A percentile compares a stretch with the other conserved stretches of the same genome.
phyloP scores from a whole-genome alignment of 2,113 vertebrate species.

The Rhinogobius similis region DNA sequence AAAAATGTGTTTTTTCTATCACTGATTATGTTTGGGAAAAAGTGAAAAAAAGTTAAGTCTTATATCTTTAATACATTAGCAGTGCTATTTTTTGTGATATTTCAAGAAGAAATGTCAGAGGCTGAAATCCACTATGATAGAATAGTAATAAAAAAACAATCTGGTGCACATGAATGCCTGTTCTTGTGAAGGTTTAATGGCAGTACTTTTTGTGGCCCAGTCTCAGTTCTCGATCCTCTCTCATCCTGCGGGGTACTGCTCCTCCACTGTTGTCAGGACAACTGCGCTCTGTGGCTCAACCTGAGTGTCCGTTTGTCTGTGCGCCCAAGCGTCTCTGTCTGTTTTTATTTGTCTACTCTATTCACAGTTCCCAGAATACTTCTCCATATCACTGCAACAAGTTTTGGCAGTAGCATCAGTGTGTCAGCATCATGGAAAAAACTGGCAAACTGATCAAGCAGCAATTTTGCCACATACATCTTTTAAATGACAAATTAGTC shows the following conservation, averaged over 20 bases:
- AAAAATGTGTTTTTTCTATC: neutral
- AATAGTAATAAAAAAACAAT: neutral
- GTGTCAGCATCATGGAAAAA: constrained; percentile 33
- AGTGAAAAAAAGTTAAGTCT: too few species aligned
- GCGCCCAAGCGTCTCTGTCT: constrained; percentile 27
- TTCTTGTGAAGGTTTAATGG: constrained; percentile 33
- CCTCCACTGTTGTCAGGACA: constrained; percentile 68
- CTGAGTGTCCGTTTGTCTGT: constrained; percentile 38
- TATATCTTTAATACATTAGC: too few species aligned
- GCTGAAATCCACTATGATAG: too few species aligned
- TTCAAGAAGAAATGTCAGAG: neutral
- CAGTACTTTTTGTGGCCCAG: constrained; percentile 18
- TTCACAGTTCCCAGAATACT: constrained; percentile 30
- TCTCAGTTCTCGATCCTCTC: constrained; percentile 31
- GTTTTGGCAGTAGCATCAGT: constrained; percentile 23
- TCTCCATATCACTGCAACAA: constrained; percentile 14
- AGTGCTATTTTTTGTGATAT: neutral
- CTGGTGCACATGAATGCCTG: constrained; percentile 17
- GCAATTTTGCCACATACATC: constrained; percentile 20
- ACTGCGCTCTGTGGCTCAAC: constrained; percentile 47
- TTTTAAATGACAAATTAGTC: neutral
- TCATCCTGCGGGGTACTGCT: constrained; percentile 32
- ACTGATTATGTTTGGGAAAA: too few species aligned
- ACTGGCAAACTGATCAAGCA: constrained; percentile 44
- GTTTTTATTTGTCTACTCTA: constrained; percentile 42